These are phyloP conservation scores for Microtus richardsoni DNA, from an alignment of 2,113 vertebrate species.

Conservation along the genomic window DNA sequence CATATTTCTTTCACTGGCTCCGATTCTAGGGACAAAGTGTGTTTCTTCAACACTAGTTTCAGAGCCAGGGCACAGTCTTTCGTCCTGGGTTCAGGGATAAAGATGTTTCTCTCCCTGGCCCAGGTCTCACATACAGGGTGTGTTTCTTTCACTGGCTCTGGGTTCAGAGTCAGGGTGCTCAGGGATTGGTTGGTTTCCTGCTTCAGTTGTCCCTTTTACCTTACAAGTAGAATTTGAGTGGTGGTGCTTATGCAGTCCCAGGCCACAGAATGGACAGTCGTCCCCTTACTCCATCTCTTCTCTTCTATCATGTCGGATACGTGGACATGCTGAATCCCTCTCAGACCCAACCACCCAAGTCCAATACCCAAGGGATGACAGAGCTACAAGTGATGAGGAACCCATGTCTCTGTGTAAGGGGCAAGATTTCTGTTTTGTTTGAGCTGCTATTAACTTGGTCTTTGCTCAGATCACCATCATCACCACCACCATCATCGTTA, in stretches of 20 bases:
- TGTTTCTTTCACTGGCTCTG: no score
- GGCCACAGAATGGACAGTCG: neutral
- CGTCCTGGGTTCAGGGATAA: no score
- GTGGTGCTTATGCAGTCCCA: neutral
- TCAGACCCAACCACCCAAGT: neutral
- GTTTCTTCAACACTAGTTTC: no score
- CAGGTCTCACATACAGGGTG: no score
- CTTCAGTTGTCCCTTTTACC: no score
- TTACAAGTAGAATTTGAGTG: neutral
- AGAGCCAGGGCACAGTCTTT: no score
- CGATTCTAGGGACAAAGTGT: no score
- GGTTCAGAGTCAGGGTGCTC: no score
- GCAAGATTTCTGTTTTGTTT: neutral
- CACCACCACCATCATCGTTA: neutral
- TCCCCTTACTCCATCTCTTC: neutral
- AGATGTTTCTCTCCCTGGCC: no score
- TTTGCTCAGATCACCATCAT: neutral
- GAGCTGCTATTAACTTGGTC: neutral
- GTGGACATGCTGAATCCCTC: neutral
- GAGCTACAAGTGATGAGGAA: neutral
- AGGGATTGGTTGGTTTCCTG: no score
- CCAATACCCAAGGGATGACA: neutral
- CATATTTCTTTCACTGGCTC: no score
- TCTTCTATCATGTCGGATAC: neutral
- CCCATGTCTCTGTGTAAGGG: neutral